These are phyloP conservation scores for Mercenaria mercenaria DNA, from an alignment of 1,140 invertebrate species.

Conservation along the genomic window DNA sequence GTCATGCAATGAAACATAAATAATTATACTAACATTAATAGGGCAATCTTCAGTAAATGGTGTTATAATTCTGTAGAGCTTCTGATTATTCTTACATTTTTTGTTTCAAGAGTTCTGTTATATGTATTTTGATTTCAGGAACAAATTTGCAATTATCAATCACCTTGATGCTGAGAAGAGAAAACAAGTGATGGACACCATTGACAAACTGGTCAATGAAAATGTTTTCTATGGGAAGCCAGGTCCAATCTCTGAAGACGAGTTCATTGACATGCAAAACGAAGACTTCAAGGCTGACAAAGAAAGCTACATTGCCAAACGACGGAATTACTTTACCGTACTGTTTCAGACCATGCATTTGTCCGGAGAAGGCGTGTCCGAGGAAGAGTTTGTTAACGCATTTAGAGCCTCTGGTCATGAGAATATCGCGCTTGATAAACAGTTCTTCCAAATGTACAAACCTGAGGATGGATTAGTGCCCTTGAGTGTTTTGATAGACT, in stretches of 20 bases:
- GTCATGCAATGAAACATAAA: no score
- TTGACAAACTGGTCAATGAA: slow-evolving; percentile 46
- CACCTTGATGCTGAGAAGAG: slow-evolving; percentile 64
- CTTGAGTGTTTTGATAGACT: slow-evolving; percentile 49
- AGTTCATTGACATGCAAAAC: slow-evolving; percentile 54
- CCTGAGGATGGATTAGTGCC: slow-evolving; percentile 53
- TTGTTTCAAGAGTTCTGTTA: no score
- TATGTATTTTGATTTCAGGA: no score
- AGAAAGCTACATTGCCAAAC: slow-evolving; percentile 29
- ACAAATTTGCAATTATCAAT: neutral
- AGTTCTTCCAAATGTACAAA: slow-evolving; percentile 64
- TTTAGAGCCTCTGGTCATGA: slow-evolving; percentile 73
- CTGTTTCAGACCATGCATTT: slow-evolving; percentile 72
- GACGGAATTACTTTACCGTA: slow-evolving; percentile 60
- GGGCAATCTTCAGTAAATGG: no score
- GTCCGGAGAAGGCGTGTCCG: slow-evolving; percentile 68
- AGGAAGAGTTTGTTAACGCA: slow-evolving; percentile 68
- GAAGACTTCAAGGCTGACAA: slow-evolving; percentile 64
- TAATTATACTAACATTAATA: no score
- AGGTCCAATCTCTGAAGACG: slow-evolving; percentile 57
- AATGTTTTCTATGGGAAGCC: slow-evolving; percentile 37
- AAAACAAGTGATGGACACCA: slow-evolving; percentile 15
- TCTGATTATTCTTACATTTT: no score
- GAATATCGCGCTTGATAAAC: slow-evolving; percentile 63
- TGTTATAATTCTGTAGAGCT: no score